phyloP scores from a whole-genome alignment of 2,888 invertebrate species.

The Xanthorhoe designata region DNA sequence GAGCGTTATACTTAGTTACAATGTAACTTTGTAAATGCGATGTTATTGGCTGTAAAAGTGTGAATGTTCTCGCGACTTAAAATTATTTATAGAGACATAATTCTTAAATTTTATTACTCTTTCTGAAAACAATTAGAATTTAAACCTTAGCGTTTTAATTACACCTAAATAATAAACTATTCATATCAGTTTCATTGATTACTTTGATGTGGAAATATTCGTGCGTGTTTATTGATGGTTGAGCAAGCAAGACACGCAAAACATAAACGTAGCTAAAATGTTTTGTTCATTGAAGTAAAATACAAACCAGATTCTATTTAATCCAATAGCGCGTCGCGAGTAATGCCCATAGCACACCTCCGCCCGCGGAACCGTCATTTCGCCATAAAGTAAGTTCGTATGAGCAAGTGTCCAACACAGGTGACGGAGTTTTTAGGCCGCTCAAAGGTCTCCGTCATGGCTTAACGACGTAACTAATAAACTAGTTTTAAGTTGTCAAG shows the following conservation, averaged over 20 bases:
- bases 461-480: slow-evolving; percentile 1
- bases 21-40: slow-evolving; percentile 30
- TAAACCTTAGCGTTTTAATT: not conserved
- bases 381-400: too few relatives aligned
- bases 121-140: not conserved
- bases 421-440: too few relatives aligned
- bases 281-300: not conserved
- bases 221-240: not conserved
- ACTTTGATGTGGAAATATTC: not conserved
- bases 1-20: slow-evolving; percentile 32
- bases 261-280: slow-evolving; percentile 1
- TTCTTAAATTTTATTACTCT: not conserved
- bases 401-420: too few relatives aligned
- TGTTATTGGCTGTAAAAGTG: slow-evolving; percentile 33
- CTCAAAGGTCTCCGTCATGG: too few relatives aligned
- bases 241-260: not conserved
- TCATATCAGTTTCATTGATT: not conserved
- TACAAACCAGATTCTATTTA: not conserved
- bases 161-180: not conserved
- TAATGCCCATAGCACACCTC: not conserved
- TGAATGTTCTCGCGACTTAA: slow-evolving; percentile 17
- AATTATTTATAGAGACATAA: slow-evolving; percentile 24
- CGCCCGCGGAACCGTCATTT: too few relatives aligned
- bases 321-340: slow-evolving; percentile 3
- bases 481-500: slow-evolving; percentile 26